phyloP scores from a whole-genome alignment of 1,140 invertebrate genomes.

The Maconellicoccus hirsutus region DNA sequence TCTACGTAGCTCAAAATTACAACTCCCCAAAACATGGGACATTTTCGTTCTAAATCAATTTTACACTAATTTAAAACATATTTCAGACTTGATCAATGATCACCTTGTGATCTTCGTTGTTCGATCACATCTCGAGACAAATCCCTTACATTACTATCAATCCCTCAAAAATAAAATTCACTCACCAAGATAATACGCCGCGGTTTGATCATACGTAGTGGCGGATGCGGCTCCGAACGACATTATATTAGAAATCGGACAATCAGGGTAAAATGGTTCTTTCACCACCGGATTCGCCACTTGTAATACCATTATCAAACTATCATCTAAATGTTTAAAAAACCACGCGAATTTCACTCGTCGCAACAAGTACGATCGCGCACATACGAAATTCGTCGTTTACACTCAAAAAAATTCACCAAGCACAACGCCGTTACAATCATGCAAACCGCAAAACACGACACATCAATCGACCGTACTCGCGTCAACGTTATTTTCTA shows the following conservation, averaged over 20 bases:
- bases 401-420: not conserved
- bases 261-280: conserved; percentile 32
- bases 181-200: not conserved
- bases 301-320: conserved; percentile 32
- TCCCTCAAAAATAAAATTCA: not conserved
- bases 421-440: too few relatives aligned
- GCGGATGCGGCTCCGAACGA: not conserved
- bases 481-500: not conserved
- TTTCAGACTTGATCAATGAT: too few relatives aligned
- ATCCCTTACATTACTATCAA: too few relatives aligned
- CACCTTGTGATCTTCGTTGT: too few relatives aligned
- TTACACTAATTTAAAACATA: too few relatives aligned
- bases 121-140: too few relatives aligned
- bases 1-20: too few relatives aligned
- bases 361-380: not conserved
- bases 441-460: too few relatives aligned
- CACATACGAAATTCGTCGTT: not conserved
- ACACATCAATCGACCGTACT: not conserved
- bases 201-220: not conserved
- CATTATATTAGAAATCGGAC: conserved; percentile 23
- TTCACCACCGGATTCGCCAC: conserved; percentile 32
- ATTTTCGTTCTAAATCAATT: too few relatives aligned
- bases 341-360: not conserved
- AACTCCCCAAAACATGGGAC: too few relatives aligned
- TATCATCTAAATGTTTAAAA: not conserved